These are phyloP conservation scores for Sycophila sp. DNA, from an alignment of 1,140 invertebrate species.

Conservation along the genomic window DNA sequence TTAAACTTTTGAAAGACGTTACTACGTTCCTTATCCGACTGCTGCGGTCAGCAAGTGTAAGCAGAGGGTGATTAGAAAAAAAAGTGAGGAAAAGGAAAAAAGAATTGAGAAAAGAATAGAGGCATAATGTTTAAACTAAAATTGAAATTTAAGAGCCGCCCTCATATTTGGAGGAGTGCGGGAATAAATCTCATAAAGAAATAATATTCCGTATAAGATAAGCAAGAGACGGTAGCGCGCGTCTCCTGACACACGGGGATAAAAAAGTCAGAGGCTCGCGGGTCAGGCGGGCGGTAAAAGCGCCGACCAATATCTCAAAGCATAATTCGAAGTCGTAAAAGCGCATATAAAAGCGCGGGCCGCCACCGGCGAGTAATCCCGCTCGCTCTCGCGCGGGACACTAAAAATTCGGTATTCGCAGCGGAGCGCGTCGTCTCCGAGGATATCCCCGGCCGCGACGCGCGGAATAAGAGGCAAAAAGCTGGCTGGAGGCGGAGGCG, in stretches of 20 bases:
- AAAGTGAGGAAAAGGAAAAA: too few species aligned
- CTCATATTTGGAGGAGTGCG: too few species aligned
- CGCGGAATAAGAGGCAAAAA: too few species aligned
- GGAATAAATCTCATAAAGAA: conserved; percentile 1
- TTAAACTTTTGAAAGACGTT: too few species aligned
- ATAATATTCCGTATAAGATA: background rate
- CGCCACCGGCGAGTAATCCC: conserved; percentile 14
- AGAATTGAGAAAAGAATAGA: too few species aligned
- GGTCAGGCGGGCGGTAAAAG: conserved; percentile 18
- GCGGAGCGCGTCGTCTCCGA: background rate
- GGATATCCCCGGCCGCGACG: too few species aligned
- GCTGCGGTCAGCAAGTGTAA: too few species aligned
- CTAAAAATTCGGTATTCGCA: conserved; percentile 34
- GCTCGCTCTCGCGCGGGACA: background rate
- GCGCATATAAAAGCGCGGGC: conserved; percentile 28
- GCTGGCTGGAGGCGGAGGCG: too few species aligned
- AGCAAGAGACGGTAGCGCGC: background rate
- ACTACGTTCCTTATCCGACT: too few species aligned
- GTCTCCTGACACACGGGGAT: background rate
- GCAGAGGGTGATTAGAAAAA: too few species aligned
- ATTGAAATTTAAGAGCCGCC: too few species aligned
- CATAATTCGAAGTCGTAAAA: conserved; percentile 37
- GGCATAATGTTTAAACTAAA: too few species aligned
- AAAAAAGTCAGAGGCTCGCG: background rate
- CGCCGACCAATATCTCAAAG: conserved; percentile 26